phyloP scores from a whole-genome alignment of 2,113 vertebrate genomes.

The Laticauda colubrina region DNA sequence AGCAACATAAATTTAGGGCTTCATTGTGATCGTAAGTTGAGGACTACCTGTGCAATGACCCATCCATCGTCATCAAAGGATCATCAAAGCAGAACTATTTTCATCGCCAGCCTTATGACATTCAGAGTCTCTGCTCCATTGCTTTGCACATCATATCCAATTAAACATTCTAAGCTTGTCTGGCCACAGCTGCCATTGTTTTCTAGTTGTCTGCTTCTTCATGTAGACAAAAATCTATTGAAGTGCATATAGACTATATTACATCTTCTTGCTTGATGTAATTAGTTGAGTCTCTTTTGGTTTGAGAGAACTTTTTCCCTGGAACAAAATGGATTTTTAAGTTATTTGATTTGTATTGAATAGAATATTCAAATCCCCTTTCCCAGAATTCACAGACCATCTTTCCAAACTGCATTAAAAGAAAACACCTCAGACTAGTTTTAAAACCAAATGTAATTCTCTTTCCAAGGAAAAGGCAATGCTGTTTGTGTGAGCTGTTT shows the following conservation, averaged over 20 bases:
- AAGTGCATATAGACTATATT: constrained; percentile 53
- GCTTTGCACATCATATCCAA: not conserved
- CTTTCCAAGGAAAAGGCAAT: constrained; percentile 30
- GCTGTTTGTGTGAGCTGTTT: constrained; percentile 44
- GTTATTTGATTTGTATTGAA: constrained; percentile 71
- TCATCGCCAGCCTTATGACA: not conserved
- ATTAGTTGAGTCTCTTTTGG: constrained; percentile 63
- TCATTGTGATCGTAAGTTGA: not conserved
- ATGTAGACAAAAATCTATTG: constrained; percentile 61
- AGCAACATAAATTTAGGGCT: not conserved
- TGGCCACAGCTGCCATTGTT: constrained; percentile 35
- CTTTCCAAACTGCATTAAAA: constrained; percentile 58
- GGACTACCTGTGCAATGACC: not conserved
- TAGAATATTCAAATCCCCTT: constrained; percentile 64
- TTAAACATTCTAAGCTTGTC: constrained; percentile 33
- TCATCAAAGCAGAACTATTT: not conserved
- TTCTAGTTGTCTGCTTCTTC: constrained; percentile 44
- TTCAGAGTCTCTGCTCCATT: not conserved
- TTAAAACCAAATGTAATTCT: constrained; percentile 55
- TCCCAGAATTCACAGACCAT: constrained; percentile 61
- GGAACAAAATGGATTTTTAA: constrained; percentile 70
- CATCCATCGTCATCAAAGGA: not conserved
- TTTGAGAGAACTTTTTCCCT: constrained; percentile 59
- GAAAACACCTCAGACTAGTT: constrained; percentile 54
- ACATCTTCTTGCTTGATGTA: constrained; percentile 57